Base-by-base conservation (phyloP, 2,113 vertebrate species). In the Orthochromis malagaraziensis region DNA sequence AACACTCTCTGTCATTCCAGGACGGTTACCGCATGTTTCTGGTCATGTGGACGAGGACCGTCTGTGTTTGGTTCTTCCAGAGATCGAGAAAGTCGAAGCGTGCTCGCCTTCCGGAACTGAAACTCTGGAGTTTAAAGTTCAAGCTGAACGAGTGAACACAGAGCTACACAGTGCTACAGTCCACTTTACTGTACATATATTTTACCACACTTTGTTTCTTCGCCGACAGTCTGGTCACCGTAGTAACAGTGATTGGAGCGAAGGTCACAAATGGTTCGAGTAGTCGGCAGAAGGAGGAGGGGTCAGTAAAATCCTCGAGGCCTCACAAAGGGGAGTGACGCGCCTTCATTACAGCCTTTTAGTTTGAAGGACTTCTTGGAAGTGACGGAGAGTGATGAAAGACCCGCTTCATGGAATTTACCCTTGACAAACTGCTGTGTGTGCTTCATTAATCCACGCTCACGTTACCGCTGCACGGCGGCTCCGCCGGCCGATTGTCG, bases 391-490 rank as follows among this genome's bases (percentile, higher is more conserved):
- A 7, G 24, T 21, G 77, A 63, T 24, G 31, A 87, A 24, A 47
- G 24, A 70, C 26, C 13, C 5, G 11, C 14, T 55, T 38, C 11
- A 0, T 26, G 85, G 87, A 87, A 89, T 88, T 53, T 80, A 33
- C 57, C 79, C 85, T 51, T 68, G 47, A 82, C 6, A 7, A 8
- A 24, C 26, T 60, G 17, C 19, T 54, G 5, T 19, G 35, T 4
- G 55, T 16, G 35, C 9, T 14, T 82, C 24, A 54, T 83, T 88
- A 83, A 83, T 51, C 84, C 9, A 13, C 2, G 29, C 4, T 92
- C 83, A 12, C 26, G 10, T 91, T 89, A 40, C 87, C 9, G 3
- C 24, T 3, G 79, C 24, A 42, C 13, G 45, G 16, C 24, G 12
- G 65, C 21, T 35, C 75, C 1, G 42, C 19, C 6, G 58, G 79